Evolutionary conservation across 2,888 invertebrate genomes (phyloP), one percentile per base, ranked within the genome.

Genomic region (Steromphala cineraria): DNA sequence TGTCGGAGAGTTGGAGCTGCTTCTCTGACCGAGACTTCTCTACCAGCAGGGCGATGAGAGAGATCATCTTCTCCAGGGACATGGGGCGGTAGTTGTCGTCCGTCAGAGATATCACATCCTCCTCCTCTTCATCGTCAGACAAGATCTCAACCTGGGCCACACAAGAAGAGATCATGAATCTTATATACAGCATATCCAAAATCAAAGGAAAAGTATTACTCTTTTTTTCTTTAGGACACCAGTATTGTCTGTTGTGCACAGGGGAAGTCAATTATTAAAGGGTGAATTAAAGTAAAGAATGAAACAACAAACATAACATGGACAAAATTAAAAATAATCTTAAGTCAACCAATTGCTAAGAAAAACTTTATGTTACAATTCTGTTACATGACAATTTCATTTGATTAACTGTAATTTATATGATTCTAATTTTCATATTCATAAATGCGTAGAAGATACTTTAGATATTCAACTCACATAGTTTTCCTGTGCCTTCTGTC

Each of bases 21-120:
- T 95, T 96, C 91, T 96, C 96, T 7, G 96, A 94, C 1, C 98
- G 94, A 55, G 98, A 97, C 85, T 97, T 96, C 93, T 98, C 98
- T 53, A 98, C 97, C 19, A 98, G 94, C 2, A 96, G 96, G 0
- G 97, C 97, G 46, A 98, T 96, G 15, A 98, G 94, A 15, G 97
- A 97, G 86, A 98, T 97, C 98, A 98, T 98, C 94, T 98, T 98
- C 94, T 98, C 98, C 17, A 98, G 94, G 0, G 98, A 98, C 0
- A 97, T 97, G 0, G 98, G 98, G 83, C 97, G 95, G 87, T 97
- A 96, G 93, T 98, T 97, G 83, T 96, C 96, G 0, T 95, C 93
- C 7, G 91, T 86, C 81, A 93, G 94, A 0, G 95, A 95, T 74
- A 95, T 94, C 0, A 96, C 95, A 10, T 96, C 96, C 80, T 96